Base-by-base conservation (phyloP, 1,140 invertebrate species). In the Pachyrhynchus sulphureomaculatus region DNA sequence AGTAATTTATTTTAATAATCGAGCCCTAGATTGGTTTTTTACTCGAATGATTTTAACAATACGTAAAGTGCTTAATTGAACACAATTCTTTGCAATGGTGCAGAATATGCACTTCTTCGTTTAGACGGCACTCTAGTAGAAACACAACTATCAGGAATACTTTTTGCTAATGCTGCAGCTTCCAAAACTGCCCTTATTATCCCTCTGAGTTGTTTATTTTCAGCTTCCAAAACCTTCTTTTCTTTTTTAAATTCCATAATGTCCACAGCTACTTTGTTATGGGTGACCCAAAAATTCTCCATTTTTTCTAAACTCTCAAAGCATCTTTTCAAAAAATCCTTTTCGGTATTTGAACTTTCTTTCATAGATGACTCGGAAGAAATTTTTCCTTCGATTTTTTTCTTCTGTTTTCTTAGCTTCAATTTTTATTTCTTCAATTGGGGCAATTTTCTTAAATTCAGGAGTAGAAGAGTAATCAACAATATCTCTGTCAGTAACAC, bases 131-230 rank as follows among this genome's bases (percentile, higher is more conserved):
- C 48, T 13, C 55, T 64, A 8, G 66, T 67, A 2, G 64, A 52
- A 20, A 58, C 62, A 47, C 21, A 60, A 60, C 61, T 68, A 9
- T 55, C 54, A 0, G 68, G 60, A 24, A 52, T 44, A 20, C 17
- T 60, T 24, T 60, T 61, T 5, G 60, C 26, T 48, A 74, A 45
- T 39, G 65, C 68, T 12, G 68, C 69, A 8, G 66, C 66, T 53
- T 72, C 69, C 42, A 75, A 55, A 24, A 75, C 54, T 5, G 59
- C 60, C 24, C 68, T 62, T 20, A 75, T 68, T 29, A 64, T 45
- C 4, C 54, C 64, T 37, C 68, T 68, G n/a, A 75, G 36, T 18
- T 68, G 51, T 24, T 72, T 61, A 51, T 75, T 74, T 56, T 74
- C 68, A 13, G 65, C 42, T 18, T 55, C 17, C 18, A 75, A 51